phyloP scores from a whole-genome alignment of 2,888 invertebrate species.

The Cetonia aurata region DNA sequence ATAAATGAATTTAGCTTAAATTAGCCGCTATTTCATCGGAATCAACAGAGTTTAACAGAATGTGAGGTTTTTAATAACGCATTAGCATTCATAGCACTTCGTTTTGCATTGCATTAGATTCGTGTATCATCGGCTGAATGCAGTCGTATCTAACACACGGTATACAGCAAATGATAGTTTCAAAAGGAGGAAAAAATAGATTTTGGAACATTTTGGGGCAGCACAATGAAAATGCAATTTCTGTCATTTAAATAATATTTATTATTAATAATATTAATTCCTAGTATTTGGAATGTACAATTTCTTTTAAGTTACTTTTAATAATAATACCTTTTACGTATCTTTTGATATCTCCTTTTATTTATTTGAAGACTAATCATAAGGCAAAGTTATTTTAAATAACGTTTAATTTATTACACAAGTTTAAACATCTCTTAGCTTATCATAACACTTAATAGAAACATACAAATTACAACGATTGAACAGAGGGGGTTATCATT shows the following conservation, averaged over 20 bases:
- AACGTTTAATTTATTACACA: not conserved
- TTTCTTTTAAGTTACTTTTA: slow-evolving; percentile 5
- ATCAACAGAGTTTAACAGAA: too few relatives aligned
- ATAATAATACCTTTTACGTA: slow-evolving; percentile 5
- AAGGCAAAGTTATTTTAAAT: slow-evolving; percentile 28
- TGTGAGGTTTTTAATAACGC: too few relatives aligned
- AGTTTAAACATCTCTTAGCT: not conserved
- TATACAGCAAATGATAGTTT: too few relatives aligned
- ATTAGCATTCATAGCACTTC: too few relatives aligned
- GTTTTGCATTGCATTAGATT: too few relatives aligned
- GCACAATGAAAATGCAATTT: not conserved
- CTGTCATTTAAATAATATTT: slow-evolving; percentile 16
- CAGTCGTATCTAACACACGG: too few relatives aligned
- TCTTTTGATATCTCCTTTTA: not conserved
- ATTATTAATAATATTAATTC: slow-evolving; percentile 3
- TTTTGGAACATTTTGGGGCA: not conserved
- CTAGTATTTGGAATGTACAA: slow-evolving; percentile 34
- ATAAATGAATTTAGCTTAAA: too few relatives aligned
- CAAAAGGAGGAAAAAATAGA: too few relatives aligned
- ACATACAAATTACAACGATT: not conserved
- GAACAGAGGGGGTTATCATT: not conserved
- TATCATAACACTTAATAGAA: slow-evolving; percentile 5
- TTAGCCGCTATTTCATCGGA: too few relatives aligned
- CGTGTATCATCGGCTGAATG: too few relatives aligned
- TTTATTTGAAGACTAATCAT: slow-evolving; percentile 1